Evolutionary conservation across 2,888 invertebrate genomes (phyloP), one percentile per base, ranked within the genome.

Genomic region (Nomada ferruginata): DNA sequence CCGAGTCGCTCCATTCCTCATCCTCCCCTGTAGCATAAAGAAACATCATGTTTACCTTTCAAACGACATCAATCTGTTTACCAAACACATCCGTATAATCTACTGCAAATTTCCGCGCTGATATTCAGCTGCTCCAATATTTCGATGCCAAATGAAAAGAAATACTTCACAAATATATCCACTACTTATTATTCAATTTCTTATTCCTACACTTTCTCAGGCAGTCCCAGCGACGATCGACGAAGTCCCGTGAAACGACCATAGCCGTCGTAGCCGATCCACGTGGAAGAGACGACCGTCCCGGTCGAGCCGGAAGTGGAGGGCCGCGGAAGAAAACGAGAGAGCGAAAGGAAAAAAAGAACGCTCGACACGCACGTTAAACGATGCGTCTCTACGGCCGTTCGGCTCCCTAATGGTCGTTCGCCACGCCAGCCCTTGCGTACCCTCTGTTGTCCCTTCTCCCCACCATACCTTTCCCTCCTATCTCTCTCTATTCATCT

Each of bases 1-100:
- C 93, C 86, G 93, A 93, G 79, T 94, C 93, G 87, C 93, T 93
- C 93, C 94, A 94, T 90, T 94, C 94, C 85, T 94, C 94, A 92
- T 94, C 94, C 90, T 94, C 94, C 91, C 94, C 94, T 94, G 89
- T 2, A 92, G 91, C 18, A 18, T 57, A 23, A 15, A 36, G 7
- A 0, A 23, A 23, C 42, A n/a, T 55, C 20, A 60, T 3, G 1
- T 10, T 26, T 15, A 74, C 18, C 20, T 4, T 20, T n/a, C 23
- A 11, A 55, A 0, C 55, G 23, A 23, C 26, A 13, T 23, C 13
- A 13, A 57, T 57, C 20, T 13, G 26, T 23, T 26, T 20, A 4
- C 13, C 23, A 26, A 13, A 0, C 20, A 2, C 10, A 26, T 26
- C 20, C 23, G 13, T 23, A 3, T 11, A 11, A 57, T 26, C 26